Conservation (phyloP, 2,797 vertebrate species). For the Sebastes trivittatus region DNA sequence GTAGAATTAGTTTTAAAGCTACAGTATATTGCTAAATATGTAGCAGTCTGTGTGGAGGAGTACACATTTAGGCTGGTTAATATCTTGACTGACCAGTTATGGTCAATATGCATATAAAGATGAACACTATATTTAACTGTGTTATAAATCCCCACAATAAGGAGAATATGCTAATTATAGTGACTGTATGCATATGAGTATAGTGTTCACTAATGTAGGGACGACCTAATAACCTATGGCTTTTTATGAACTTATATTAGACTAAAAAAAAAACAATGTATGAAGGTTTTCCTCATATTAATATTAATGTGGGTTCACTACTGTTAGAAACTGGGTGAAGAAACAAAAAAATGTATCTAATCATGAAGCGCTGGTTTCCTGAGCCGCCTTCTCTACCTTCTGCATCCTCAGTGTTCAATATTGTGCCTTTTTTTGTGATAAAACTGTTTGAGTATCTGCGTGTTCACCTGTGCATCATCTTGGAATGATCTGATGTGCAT, state of each 20-base stretch:
- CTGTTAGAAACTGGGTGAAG: not conserved
- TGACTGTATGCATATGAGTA: not conserved
- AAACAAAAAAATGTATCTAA: not conserved
- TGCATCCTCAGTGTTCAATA: not conserved
- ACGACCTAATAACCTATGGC: not conserved
- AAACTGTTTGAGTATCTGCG: not conserved
- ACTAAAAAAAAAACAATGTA: not conserved
- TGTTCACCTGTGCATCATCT: not conserved
- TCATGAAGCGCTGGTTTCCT: not conserved
- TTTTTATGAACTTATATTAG: not conserved
- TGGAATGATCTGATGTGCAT: not conserved
- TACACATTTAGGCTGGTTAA: not conserved
- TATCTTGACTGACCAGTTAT: not conserved
- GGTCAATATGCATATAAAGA: not conserved
- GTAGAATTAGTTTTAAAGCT: too few species aligned
- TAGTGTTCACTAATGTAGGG: not conserved
- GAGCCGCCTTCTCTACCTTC: not conserved
- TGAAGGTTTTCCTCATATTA: not conserved
- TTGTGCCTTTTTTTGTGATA: not conserved
- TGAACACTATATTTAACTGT: not conserved
- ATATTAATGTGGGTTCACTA: not conserved
- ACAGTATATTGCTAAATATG: not conserved
- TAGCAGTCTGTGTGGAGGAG: not conserved
- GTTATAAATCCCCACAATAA: not conserved
- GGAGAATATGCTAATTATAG: not conserved